These are phyloP conservation scores for Camptogramma bilineatum DNA, from an alignment of 2,888 invertebrate genomes.

Conservation along the genomic window DNA sequence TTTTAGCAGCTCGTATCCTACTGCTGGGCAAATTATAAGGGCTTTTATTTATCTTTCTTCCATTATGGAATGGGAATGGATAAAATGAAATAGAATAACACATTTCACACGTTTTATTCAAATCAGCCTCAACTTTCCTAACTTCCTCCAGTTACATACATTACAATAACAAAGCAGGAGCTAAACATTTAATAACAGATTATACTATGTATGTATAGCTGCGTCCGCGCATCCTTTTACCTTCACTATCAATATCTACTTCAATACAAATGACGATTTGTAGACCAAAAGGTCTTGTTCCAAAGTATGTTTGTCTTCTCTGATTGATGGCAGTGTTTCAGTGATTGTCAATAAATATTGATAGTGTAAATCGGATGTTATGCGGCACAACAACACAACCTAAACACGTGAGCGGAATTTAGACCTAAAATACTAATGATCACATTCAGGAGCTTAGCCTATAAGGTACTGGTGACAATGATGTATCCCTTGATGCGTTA, in stretches of 20 bases:
- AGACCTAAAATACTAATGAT: slow-evolving; percentile 82
- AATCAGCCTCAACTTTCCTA: slow-evolving; percentile 77
- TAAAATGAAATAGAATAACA: slow-evolving; percentile 46
- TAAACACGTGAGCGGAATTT: slow-evolving; percentile 63
- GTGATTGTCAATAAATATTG: slow-evolving; percentile 16
- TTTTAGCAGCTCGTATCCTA: too few species aligned
- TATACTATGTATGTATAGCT: slow-evolving; percentile 56
- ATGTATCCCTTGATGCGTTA: slow-evolving; percentile 43
- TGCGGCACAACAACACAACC: slow-evolving; percentile 56
- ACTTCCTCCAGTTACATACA: slow-evolving; percentile 63
- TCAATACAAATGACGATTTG: slow-evolving; percentile 3
- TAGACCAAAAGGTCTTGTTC: background rate
- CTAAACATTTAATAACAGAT: slow-evolving; percentile 80
- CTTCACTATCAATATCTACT: slow-evolving; percentile 15
- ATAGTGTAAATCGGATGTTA: slow-evolving; percentile 21
- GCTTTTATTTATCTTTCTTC: too few species aligned
- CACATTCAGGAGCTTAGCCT: slow-evolving; percentile 82
- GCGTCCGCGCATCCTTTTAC: slow-evolving; percentile 53
- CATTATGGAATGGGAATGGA: background rate
- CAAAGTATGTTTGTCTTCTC: background rate
- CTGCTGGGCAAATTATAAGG: too few species aligned
- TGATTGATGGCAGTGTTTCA: background rate
- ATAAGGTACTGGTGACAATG: slow-evolving; percentile 78
- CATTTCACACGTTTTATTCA: slow-evolving; percentile 70
- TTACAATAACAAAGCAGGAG: slow-evolving; percentile 74